These are phyloP conservation scores for Nomada lathburiana DNA, from an alignment of 2,888 invertebrate genomes.

Conservation along the genomic window DNA sequence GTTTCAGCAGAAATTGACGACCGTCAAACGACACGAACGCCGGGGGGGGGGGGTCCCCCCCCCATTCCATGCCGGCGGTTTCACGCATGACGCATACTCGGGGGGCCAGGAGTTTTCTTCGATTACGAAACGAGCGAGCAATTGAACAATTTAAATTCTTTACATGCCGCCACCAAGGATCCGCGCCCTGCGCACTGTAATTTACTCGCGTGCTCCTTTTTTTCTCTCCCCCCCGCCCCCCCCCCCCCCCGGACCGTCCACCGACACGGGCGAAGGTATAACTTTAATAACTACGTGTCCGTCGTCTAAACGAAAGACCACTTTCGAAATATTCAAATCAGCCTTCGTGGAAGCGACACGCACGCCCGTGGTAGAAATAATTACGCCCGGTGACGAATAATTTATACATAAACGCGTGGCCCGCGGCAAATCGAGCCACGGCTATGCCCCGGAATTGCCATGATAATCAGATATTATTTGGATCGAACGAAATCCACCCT, in stretches of 20 bases:
- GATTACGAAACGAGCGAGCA: slow-evolving; percentile 63
- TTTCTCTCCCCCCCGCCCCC: slow-evolving; percentile 4
- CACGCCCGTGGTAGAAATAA: slow-evolving; percentile 68
- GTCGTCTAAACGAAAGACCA: slow-evolving; percentile 72
- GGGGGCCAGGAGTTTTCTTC: slow-evolving; percentile 10
- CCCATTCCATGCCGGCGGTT: not conserved
- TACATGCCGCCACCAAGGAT: slow-evolving; percentile 60
- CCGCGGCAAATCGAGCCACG: slow-evolving; percentile 66
- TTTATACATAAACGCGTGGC: slow-evolving; percentile 69
- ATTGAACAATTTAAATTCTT: slow-evolving; percentile 72
- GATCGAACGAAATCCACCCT: slow-evolving; percentile 57
- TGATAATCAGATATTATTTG: slow-evolving; percentile 68
- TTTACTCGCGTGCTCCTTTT: slow-evolving; percentile 63
- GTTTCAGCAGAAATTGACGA: too few relatives aligned
- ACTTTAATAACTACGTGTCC: slow-evolving; percentile 73
- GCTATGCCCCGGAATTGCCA: slow-evolving; percentile 47
- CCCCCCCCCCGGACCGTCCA: slow-evolving; percentile 16
- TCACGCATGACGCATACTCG: not conserved
- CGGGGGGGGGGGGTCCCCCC: too few relatives aligned
- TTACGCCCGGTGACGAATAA: slow-evolving; percentile 74
- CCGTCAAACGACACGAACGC: not conserved
- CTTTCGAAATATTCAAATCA: slow-evolving; percentile 76
- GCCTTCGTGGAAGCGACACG: slow-evolving; percentile 74
- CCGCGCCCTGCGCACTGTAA: slow-evolving; percentile 59
- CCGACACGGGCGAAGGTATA: slow-evolving; percentile 54